Percentiles rank a stretch among this genome's conserved stretches.
Conservation (phyloP, 2,113 vertebrate genomes). For the Macroglossus sobrinus region DNA sequence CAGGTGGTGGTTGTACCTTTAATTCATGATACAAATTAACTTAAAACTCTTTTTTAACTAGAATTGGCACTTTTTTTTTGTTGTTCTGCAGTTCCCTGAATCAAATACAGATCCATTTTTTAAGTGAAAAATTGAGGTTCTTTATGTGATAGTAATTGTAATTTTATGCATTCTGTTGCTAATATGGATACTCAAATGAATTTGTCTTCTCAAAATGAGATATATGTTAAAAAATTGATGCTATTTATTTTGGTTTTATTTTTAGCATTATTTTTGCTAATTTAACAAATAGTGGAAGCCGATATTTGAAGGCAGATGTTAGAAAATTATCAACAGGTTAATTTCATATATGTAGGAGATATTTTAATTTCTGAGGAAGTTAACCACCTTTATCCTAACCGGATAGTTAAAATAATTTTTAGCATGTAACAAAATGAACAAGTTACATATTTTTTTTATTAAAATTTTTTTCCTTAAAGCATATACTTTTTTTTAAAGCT, state of each 20-base stretch:
- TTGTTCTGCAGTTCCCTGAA: neutral
- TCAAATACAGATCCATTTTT: neutral
- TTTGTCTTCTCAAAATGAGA: conserved; percentile 15
- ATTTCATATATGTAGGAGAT: neutral
- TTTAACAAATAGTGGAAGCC: neutral
- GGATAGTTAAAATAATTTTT: conserved; percentile 13
- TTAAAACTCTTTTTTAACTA: neutral
- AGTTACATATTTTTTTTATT: neutral
- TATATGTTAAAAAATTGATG: neutral
- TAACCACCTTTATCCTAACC: neutral
- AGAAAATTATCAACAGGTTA: neutral
- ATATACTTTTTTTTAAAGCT: neutral
- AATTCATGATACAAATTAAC: neutral
- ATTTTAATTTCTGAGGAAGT: conserved; percentile 20
- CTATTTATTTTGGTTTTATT: conserved; percentile 8
- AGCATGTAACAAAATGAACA: neutral
- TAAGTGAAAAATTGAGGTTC: neutral
- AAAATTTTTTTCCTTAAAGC: too few relatives aligned
- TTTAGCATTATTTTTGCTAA: neutral
- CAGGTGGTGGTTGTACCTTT: neutral
- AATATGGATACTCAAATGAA: neutral
- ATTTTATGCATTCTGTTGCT: neutral
- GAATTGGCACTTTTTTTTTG: neutral
- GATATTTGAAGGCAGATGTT: neutral
- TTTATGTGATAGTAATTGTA: neutral